These are phyloP conservation scores for Prolemur simus DNA, from an alignment of 2,113 vertebrate species.

Conservation along the genomic window DNA sequence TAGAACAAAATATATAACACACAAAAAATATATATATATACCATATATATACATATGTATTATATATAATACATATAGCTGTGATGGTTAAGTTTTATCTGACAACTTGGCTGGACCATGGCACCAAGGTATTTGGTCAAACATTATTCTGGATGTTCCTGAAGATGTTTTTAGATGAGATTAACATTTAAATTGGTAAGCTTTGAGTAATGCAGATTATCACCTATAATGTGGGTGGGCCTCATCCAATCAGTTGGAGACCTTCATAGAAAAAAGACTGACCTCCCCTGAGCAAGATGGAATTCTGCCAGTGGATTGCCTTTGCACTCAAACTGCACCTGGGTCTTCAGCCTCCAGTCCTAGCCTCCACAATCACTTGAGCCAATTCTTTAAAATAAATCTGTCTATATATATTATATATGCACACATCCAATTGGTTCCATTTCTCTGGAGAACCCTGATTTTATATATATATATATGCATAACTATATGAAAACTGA, in stretches of 20 bases:
- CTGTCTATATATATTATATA: background rate
- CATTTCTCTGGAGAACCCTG: background rate
- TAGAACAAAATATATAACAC: background rate
- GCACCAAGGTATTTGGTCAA: background rate
- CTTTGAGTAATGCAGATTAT: background rate
- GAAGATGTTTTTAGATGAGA: background rate
- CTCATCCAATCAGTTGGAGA: background rate
- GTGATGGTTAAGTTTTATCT: background rate
- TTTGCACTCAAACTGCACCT: background rate
- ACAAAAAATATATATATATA: background rate
- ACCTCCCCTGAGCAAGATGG: background rate
- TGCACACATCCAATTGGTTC: background rate
- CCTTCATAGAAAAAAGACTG: background rate
- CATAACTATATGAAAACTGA: background rate
- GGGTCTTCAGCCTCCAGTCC: background rate
- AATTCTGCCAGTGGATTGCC: background rate
- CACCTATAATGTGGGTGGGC: background rate
- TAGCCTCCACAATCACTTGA: background rate
- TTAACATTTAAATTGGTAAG: background rate
- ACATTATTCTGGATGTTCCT: background rate
- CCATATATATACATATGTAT: background rate
- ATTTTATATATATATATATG: background rate
- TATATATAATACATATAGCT: background rate
- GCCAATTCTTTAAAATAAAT: background rate
- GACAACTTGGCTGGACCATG: background rate